Evolutionary conservation across 2,797 vertebrate genomes (phyloP).

Genomic region (Balearica regulorum): DNA sequence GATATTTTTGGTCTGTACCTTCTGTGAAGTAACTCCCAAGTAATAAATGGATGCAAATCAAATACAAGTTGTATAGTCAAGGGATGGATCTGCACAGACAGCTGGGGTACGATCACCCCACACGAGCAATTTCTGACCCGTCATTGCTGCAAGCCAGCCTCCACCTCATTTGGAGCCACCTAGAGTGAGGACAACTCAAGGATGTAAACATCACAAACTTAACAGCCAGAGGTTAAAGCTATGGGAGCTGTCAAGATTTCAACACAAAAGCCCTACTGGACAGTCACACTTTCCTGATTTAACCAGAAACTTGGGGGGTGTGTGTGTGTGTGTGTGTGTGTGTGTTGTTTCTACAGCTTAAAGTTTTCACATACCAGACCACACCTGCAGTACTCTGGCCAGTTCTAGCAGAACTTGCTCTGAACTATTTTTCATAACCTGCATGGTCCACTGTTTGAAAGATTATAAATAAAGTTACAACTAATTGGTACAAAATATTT

Average conservation of each 20-base stretch:
- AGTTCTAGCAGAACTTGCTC: background rate
- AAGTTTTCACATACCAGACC: too few species aligned
- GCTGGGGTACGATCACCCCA: too few species aligned
- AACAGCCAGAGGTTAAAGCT: background rate
- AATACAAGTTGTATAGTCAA: background rate
- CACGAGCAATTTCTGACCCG: background rate
- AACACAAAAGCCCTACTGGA: background rate
- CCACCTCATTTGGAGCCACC: background rate
- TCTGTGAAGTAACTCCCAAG: background rate
- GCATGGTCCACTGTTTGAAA: background rate
- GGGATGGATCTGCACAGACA: too few species aligned
- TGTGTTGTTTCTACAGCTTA: background rate
- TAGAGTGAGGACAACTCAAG: background rate
- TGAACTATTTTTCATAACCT: background rate
- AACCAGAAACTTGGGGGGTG: too few species aligned
- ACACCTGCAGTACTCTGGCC: background rate
- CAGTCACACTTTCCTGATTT: background rate
- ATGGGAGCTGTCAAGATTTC: background rate
- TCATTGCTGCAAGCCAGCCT: background rate
- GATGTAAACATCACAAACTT: background rate
- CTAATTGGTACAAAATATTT: background rate
- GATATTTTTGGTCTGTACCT: background rate
- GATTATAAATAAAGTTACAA: background rate
- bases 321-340: too few species aligned
- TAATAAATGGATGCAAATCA: background rate